Evolutionary conservation across 2,797 vertebrate genomes (phyloP).

Genomic region (Hemibagrus guttatus): DNA sequence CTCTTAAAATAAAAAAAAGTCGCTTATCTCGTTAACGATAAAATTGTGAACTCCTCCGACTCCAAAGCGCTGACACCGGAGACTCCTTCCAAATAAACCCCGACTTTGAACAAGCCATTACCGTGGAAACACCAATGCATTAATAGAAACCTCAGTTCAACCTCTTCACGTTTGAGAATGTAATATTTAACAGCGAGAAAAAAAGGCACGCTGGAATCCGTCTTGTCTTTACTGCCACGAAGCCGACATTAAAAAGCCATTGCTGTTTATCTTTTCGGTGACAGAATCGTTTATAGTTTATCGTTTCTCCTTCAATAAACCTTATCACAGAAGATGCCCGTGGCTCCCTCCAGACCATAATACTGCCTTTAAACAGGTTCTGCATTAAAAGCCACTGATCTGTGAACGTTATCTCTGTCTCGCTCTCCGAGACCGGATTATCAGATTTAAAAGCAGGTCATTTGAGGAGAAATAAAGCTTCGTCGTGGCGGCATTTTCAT

Average conservation of each 20-base stretch:
- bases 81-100: not conserved
- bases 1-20: too few species aligned
- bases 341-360: slow-evolving; percentile 32
- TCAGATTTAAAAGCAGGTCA: slow-evolving; percentile 11
- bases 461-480: slow-evolving; percentile 35
- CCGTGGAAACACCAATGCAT: not conserved
- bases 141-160: not conserved
- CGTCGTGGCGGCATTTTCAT: not conserved
- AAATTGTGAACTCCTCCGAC: too few species aligned
- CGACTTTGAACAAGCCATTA: not conserved
- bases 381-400: slow-evolving; percentile 39
- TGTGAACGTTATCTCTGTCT: slow-evolving; percentile 20
- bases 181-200: not conserved
- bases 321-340: not conserved
- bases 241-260: not conserved
- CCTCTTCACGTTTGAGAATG: not conserved
- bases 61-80: not conserved
- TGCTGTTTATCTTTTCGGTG: slow-evolving; percentile 5
- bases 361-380: slow-evolving; percentile 44
- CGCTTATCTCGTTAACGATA: too few species aligned
- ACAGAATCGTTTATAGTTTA: slow-evolving; percentile 5
- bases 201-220: not conserved
- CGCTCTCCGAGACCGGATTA: not conserved
- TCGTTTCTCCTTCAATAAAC: slow-evolving; percentile 3
- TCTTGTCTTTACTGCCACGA: not conserved